Conservation (phyloP, 2,113 vertebrate species). For the Brachirus orientalis region DNA sequence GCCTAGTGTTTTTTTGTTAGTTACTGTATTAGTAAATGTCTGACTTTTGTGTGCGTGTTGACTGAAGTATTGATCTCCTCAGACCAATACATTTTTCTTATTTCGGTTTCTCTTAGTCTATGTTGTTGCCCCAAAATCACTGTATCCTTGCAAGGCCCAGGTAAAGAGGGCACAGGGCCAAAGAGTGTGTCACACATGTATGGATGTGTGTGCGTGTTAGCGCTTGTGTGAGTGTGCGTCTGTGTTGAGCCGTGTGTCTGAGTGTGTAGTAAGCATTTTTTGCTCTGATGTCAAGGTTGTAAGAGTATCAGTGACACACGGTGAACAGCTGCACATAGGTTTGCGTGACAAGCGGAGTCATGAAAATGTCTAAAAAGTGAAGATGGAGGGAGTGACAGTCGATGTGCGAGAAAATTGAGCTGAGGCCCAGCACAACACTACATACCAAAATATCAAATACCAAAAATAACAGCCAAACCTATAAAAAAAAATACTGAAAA, state of each 20-base stretch:
- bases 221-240: constrained; percentile 31
- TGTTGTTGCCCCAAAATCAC: constrained; percentile 60
- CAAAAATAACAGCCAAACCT: constrained; percentile 14
- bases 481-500: neutral
- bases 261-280: constrained; percentile 51
- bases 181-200: constrained; percentile 62
- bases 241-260: constrained; percentile 21
- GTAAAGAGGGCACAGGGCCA: constrained; percentile 67
- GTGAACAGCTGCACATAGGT: constrained; percentile 78
- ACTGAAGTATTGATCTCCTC: neutral
- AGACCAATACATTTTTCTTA: neutral
- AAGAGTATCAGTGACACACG: constrained; percentile 78
- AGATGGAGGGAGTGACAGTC: constrained; percentile 49
- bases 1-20: neutral
- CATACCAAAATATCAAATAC: neutral
- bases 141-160: constrained; percentile 57
- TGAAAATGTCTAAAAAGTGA: constrained; percentile 58
- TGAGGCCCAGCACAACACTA: too few relatives aligned
- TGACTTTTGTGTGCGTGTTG: neutral
- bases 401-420: constrained; percentile 7
- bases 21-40: neutral
- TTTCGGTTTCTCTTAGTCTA: constrained; percentile 2
- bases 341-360: constrained; percentile 74
- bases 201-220: constrained; percentile 51
- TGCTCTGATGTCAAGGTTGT: constrained; percentile 69